Evolutionary conservation across 2,888 invertebrate genomes (phyloP), one percentile per base, ranked within the genome.

Genomic region (Elysia crispata): DNA sequence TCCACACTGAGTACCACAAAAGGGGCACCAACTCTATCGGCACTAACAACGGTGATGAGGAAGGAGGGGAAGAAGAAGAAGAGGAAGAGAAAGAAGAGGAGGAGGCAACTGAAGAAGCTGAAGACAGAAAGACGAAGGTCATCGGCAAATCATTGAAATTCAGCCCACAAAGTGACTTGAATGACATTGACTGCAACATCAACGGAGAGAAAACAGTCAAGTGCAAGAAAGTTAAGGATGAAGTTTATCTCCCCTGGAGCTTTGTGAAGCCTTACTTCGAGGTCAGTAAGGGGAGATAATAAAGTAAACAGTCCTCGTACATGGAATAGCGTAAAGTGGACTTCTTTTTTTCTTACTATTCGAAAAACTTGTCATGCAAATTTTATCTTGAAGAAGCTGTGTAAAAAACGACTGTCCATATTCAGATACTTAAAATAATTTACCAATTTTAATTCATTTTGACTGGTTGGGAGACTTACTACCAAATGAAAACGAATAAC

Each of bases 181-280:
- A 70, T 18, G 78, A 82, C 33, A 87, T 92, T 15, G 90, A 91
- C 79, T 98, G 98, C 91, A 93, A 95, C 84, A 97, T 98, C 90
- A 97, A 98, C 93, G 96, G 96, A 76, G 96, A 97, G 89, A 96
- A 96, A 91, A 94, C 95, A 5, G 94, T 97, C 86, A 94, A 94
- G 64, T 97, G 97, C 91, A 94, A 95, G 77, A 94, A 95, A 76
- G 96, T 96, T 90, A 94, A 94, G n/a, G 95, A 95, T 87, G 97
- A 97, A 93, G 95, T 98, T 49, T 98, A 95, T 92, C 93, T 98
- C 87, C 98, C 98, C 30, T 83, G 83, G 67, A 95, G 96, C 69
- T 97, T 98, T 91, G 94, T 98, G 87, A 95, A 96, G 89, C 97
- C 96, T 92, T 98, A 98, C 93, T 98, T 98, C 93, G 98, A 98